Evolutionary conservation across 2,113 vertebrate species (phyloP).

Genomic region (Triplophysa tibetana): DNA sequence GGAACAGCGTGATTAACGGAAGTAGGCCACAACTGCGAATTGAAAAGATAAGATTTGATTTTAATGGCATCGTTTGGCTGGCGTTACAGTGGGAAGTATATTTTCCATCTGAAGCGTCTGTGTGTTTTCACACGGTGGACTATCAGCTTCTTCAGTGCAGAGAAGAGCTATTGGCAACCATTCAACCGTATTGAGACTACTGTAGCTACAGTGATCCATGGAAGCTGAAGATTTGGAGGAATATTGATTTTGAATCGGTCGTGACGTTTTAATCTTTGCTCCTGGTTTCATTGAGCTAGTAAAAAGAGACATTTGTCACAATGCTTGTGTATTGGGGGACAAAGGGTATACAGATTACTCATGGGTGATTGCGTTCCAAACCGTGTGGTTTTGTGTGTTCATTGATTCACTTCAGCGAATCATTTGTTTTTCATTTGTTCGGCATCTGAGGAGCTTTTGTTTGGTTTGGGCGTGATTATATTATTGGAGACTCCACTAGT

Average conservation of each 20-base stretch:
- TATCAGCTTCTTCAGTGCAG: background rate
- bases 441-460: background rate
- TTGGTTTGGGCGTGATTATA: background rate
- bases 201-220: background rate
- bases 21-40: slow-evolving; percentile 2
- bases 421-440: slow-evolving; percentile 19
- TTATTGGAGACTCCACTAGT: background rate
- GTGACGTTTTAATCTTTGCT: slow-evolving; percentile 11
- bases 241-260: slow-evolving; percentile 31
- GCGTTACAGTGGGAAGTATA: background rate
- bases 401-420: slow-evolving; percentile 18
- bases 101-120: background rate
- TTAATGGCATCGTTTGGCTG: background rate
- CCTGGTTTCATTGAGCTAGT: slow-evolving; percentile 1
- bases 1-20: slow-evolving; percentile 9
- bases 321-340: background rate
- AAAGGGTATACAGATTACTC: background rate
- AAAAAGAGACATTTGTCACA: slow-evolving; percentile 10
- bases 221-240: background rate
- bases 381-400: background rate
- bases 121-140: background rate
- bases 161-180: background rate
- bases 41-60: slow-evolving; percentile 20
- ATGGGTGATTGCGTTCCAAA: background rate
- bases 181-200: background rate